Evolutionary conservation across 2,797 vertebrate species (phyloP).

Genomic region (Tragelaphus eurycerus): DNA sequence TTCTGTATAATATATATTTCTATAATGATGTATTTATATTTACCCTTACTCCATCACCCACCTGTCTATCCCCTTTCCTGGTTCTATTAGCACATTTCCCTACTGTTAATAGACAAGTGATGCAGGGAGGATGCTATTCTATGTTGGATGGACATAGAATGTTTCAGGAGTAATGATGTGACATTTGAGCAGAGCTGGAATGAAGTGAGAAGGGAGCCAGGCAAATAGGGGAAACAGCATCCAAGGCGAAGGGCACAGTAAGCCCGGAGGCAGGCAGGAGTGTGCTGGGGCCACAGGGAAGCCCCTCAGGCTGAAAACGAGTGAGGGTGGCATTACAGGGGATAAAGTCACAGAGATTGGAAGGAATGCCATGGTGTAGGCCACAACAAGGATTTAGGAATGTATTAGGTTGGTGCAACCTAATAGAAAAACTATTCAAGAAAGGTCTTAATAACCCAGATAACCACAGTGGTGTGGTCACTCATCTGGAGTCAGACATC

Average conservation of each 20-base stretch:
- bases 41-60: not conserved
- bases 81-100: not conserved
- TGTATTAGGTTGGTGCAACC: not conserved
- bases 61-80: not conserved
- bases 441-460: not conserved
- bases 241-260: not conserved
- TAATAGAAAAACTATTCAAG: not conserved
- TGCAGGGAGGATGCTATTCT: not conserved
- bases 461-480: not conserved
- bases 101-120: not conserved
- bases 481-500: not conserved
- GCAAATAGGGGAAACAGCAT: not conserved
- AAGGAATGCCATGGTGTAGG: rapidly evolving
- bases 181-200: not conserved
- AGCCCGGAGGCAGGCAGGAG: not conserved
- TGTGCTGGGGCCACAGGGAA: no score
- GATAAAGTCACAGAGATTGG: not conserved
- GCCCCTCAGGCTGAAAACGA: not conserved
- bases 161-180: not conserved
- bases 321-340: not conserved
- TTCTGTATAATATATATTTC: not conserved
- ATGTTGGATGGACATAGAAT: not conserved
- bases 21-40: not conserved
- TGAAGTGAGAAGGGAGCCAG: not conserved
- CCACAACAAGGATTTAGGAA: not conserved